A percentile compares a stretch with the other conserved stretches of the same genome.
These are phyloP conservation scores for Aradophagus sp. DNA, from an alignment of 1,140 invertebrate genomes.

Conservation along the genomic window DNA sequence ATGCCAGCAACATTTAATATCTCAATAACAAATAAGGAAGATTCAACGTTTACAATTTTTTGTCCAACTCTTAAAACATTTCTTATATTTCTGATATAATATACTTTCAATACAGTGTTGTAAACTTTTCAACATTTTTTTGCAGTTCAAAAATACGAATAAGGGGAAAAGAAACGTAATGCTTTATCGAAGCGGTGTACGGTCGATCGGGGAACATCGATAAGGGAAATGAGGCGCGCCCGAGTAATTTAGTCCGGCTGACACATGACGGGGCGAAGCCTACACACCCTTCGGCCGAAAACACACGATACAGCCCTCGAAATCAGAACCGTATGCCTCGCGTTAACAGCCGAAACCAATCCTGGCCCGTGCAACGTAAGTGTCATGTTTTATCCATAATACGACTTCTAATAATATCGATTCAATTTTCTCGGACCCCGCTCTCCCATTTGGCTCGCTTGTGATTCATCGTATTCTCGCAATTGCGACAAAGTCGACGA, in stretches of 20 bases:
- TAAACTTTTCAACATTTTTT: no score
- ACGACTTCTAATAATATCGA: constrained; percentile 5
- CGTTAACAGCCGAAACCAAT: constrained; percentile 18
- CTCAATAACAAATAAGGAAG: no score
- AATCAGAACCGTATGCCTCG: constrained; percentile 18
- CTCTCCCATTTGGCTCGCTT: no score
- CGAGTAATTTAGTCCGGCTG: constrained; percentile 43
- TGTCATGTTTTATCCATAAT: constrained; percentile 14
- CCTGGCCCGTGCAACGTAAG: constrained; percentile 1
- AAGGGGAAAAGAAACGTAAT: constrained; percentile 4
- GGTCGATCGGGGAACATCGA: constrained; percentile 34
- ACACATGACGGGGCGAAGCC: constrained; percentile 43
- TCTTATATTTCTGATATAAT: no score
- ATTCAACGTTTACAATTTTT: no score
- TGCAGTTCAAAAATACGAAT: constrained; percentile 1
- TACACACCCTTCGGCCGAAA: constrained; percentile 41
- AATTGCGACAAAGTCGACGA: no score
- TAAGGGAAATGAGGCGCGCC: constrained; percentile 54
- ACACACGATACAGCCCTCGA: constrained; percentile 18
- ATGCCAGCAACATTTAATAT: no score
- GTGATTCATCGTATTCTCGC: no score
- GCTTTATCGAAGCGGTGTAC: constrained; percentile 7
- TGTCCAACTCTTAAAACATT: no score
- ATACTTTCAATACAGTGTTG: no score
- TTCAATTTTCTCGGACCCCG: neutral